phyloP scores from a whole-genome alignment of 2,888 invertebrate genomes.

The Leucophenga maculata region DNA sequence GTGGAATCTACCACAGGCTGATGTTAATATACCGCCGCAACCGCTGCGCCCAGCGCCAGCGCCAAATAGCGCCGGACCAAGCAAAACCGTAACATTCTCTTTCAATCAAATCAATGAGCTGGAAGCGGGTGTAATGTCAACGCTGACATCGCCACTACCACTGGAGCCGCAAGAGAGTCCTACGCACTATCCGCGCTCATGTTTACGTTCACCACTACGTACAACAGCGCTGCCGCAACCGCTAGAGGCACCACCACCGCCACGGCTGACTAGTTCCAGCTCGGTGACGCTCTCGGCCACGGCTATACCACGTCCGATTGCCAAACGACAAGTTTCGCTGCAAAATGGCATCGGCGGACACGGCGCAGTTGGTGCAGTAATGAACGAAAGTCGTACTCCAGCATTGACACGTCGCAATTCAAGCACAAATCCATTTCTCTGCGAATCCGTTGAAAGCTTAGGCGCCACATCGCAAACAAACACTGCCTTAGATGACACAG shows the following conservation, averaged over 20 bases:
- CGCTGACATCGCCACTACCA: background rate
- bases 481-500: slow-evolving; percentile 42
- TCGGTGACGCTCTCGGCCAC: slow-evolving; percentile 53
- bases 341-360: slow-evolving; percentile 51
- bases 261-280: slow-evolving; percentile 52
- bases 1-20: slow-evolving; percentile 69
- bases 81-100: slow-evolving; percentile 65
- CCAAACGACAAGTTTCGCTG: slow-evolving; percentile 66
- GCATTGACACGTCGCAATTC: slow-evolving; percentile 59
- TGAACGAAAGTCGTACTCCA: slow-evolving; percentile 38
- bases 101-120: slow-evolving; percentile 54
- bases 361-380: slow-evolving; percentile 32
- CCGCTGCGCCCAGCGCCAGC: slow-evolving; percentile 78
- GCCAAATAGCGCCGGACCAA: slow-evolving; percentile 54
- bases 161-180: background rate
- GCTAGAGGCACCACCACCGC: slow-evolving; percentile 62
- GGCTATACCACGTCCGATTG: slow-evolving; percentile 68
- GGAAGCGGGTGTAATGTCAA: background rate
- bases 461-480: slow-evolving; percentile 29
- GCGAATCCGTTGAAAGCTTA: slow-evolving; percentile 54
- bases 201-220: slow-evolving; percentile 38
- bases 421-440: slow-evolving; percentile 69
- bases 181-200: slow-evolving; percentile 43
- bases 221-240: slow-evolving; percentile 50
- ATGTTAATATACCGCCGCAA: slow-evolving; percentile 76